Conservation (phyloP, 2,888 invertebrate species). For the Cephonodes hylas region DNA sequence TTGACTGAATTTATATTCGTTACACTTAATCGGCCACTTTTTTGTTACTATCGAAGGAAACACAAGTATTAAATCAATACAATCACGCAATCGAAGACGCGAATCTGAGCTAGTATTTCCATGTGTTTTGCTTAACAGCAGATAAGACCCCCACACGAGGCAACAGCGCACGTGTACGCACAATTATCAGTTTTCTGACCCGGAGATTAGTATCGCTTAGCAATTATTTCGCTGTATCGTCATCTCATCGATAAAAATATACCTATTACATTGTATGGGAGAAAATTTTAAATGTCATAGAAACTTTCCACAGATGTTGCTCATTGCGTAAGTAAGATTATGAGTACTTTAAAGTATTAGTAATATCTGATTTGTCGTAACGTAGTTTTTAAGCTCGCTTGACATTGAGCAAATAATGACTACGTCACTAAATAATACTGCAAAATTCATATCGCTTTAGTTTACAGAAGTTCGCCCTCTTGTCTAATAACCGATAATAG, state of each 20-base stretch:
- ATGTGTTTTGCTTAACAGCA: not conserved
- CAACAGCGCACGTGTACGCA: not conserved
- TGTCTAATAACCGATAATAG: no score
- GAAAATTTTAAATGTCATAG: not conserved
- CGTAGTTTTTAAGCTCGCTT: not conserved
- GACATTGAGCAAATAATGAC: constrained; percentile 19
- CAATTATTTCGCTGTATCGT: not conserved
- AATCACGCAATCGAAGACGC: not conserved
- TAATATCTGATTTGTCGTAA: not conserved
- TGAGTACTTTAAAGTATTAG: not conserved
- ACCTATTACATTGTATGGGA: not conserved
- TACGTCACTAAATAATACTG: no score
- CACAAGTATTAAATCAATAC: no score
- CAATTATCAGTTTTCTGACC: not conserved
- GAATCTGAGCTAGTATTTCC: not conserved
- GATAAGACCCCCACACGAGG: not conserved
- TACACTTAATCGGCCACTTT: no score
- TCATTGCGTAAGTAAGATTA: not conserved
- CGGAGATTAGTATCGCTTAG: not conserved
- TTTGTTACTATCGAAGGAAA: no score
- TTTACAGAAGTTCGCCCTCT: no score
- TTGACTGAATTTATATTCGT: no score
- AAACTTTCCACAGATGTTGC: not conserved
- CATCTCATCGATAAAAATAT: constrained; percentile 3
- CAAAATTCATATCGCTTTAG: no score